phyloP scores from a whole-genome alignment of 1,140 invertebrate genomes.

The Pseudoatta argentina region DNA sequence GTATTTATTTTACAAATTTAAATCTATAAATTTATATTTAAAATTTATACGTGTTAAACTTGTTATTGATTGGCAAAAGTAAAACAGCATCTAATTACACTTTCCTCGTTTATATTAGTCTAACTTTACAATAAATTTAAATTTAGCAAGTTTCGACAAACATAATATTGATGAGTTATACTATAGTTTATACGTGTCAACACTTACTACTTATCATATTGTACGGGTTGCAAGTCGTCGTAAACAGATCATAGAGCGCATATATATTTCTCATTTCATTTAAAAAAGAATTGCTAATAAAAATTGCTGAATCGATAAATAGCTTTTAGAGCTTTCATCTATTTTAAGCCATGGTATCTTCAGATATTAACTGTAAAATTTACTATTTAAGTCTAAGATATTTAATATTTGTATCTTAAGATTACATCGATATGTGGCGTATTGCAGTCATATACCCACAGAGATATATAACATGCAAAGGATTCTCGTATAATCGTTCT shows the following conservation, averaged over 20 bases:
- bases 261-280: background rate
- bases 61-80: background rate
- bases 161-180: slow-evolving; percentile 1
- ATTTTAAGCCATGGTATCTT: slow-evolving; percentile 2
- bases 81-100: background rate
- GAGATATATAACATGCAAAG: slow-evolving; percentile 22
- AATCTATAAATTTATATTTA: background rate
- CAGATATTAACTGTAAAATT: slow-evolving; percentile 16
- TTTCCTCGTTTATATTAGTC: background rate
- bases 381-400: background rate
- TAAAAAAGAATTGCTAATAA: background rate
- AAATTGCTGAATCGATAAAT: background rate
- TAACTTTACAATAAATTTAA: background rate
- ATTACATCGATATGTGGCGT: background rate
- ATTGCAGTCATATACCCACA: background rate
- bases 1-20: background rate
- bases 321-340: background rate
- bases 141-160: background rate
- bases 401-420: background rate
- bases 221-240: background rate
- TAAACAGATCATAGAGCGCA: background rate
- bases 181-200: background rate
- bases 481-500: slow-evolving; percentile 33
- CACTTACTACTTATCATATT: background rate
- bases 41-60: background rate